phyloP scores from a whole-genome alignment of 2,113 vertebrate species.

The Jacana jacana region DNA sequence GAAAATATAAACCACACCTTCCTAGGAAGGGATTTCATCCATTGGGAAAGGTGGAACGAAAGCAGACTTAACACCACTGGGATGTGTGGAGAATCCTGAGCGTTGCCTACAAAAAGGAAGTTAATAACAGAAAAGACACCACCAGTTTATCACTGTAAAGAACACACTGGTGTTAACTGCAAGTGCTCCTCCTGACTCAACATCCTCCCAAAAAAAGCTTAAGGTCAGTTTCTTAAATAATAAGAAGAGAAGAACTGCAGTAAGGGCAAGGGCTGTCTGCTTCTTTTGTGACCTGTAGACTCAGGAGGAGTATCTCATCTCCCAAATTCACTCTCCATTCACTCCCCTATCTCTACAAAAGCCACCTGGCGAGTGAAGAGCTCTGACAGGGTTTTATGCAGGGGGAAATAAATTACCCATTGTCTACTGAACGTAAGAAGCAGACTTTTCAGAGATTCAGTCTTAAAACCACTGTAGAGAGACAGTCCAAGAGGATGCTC shows the following conservation, averaged over 20 bases:
- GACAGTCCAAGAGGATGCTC: not conserved
- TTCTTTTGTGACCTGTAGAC: not conserved
- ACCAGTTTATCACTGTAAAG: not conserved
- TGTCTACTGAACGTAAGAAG: not conserved
- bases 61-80: not conserved
- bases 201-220: not conserved
- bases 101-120: not conserved
- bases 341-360: not conserved
- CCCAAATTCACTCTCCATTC: not conserved
- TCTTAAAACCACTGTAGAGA: not conserved
- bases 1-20: not conserved
- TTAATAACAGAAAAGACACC: not conserved
- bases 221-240: not conserved
- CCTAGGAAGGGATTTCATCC: not conserved
- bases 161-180: not conserved
- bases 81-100: not conserved
- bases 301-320: not conserved
- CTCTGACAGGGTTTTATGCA: not conserved
- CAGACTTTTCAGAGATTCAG: not conserved
- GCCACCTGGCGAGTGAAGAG: not conserved
- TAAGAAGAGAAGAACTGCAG: not conserved
- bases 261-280: not conserved
- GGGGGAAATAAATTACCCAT: not conserved
- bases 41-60: not conserved
- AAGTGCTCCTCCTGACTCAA: not conserved